Evolutionary conservation across 2,888 invertebrate species (phyloP), one percentile per base, ranked within the genome.

Genomic region (Meliscaeva auricollis): DNA sequence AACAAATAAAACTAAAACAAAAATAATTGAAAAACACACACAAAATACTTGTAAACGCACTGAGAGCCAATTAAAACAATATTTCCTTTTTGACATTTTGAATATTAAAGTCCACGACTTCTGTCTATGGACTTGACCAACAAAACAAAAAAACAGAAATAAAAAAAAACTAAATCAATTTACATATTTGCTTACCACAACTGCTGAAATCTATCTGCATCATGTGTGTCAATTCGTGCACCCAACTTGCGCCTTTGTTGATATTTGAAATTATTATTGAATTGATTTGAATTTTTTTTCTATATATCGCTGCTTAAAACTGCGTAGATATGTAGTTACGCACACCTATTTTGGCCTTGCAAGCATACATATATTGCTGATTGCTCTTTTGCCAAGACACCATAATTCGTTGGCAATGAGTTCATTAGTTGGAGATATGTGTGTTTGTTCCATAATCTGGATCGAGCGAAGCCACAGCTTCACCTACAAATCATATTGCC

Each of bases 401-500:
- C 44, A 68, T 64, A 75, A 72, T 76, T 64, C 73, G 41, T 66
- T 60, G 72, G 70, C 81, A 69, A 87, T 88, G 89, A 90, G 89
- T 89, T 90, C 89, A 89, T 89, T 90, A 87, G 22, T 85, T 88
- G 8, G 26, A 89, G 88, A 87, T 88, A 88, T 87, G 84, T 78
- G 80, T 87, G 79, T 85, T 26, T 26, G 26, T 38, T 13, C 64
- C 52, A 17, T 13, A 58, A 73, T 41, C 64, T 74, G 20, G 83
- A 73, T 41, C 87, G 87, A n/a, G n/a, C 88, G 38, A 3, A 88
- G 88, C 89, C 88, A 88, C 88, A 89, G 79, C 88, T 44, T 73
- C 68, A 68, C 73, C 72, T 62, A 54, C 41, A 56, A 54, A 58
- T 46, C n/a, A 32, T 54, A 22, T 30, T n/a, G 9, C 35, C 9